Base-by-base conservation (phyloP, 2,797 vertebrate genomes). In the Enteromius treurensis region DNA sequence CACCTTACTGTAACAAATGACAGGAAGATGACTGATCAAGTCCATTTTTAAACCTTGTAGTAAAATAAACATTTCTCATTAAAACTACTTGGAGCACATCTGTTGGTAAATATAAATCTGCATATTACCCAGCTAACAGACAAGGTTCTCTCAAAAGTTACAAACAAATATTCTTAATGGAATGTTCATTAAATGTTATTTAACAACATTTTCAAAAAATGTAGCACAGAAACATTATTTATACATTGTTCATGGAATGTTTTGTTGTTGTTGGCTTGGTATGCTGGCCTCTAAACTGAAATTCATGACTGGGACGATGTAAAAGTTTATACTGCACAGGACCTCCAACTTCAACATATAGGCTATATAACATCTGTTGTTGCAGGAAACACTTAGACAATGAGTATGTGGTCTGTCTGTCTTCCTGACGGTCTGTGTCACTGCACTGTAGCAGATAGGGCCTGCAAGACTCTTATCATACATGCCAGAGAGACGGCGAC, bases 391-490 rank as follows among this genome's bases (percentile, higher is more conserved):
- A 49, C 67, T 32, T 49, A 76, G 75, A 78, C 84, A 73, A 64
- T 86, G 69, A 76, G 26, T 23, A 40, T 74, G 37, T 71, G 40
- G 45, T 10, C 32, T 68, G 40, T 42, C 71, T 40, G 62, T 76
- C 74, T 71, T 32, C 78, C 55, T 79, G 17, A 69, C n/a, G n/a
- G 58, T 23, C 23, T n/a, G 60, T 79, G 47, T 60, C 74, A 14
- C 86, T 87, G 86, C 75, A 71, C 11, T 32, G 26, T 40, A 32
- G 37, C 67, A 80, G 86, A 87, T 85, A 85, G 55, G 53, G 47
- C 15, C 15, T 74, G 77, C 73, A n/a, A 80, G 9, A 7, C 11
- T 84, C 84, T 89, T 93, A 92, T 92, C 90, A 86, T 75, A 42
- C 75, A 58, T 19, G 71, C 68, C 84, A 90, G 86, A 84, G 49